A percentile compares a stretch with the other conserved stretches of the same genome.
These are phyloP conservation scores for Chrysogorgia sp. DNA, from an alignment of 92 coral and sea anemone genomes.

Conservation along the genomic window DNA sequence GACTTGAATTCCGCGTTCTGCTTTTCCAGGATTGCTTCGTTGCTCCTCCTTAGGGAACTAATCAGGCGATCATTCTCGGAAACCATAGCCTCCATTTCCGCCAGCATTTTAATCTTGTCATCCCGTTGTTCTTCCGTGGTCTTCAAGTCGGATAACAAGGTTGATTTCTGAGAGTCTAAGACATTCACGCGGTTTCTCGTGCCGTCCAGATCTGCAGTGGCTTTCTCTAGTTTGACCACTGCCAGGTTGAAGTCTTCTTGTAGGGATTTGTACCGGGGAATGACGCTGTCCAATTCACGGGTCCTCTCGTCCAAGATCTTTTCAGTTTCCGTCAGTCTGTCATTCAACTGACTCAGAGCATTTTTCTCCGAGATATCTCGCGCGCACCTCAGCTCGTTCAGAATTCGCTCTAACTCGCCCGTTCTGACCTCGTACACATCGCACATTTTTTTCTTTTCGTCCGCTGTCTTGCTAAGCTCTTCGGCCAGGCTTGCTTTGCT, in stretches of 20 bases:
- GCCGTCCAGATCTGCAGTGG: constrained; percentile 53
- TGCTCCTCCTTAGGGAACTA: background rate
- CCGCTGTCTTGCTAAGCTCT: background rate
- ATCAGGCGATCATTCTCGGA: background rate
- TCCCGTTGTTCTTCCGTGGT: background rate
- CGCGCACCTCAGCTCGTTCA: background rate
- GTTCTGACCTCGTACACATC: background rate
- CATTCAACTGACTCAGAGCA: background rate
- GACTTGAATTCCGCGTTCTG: constrained; percentile 55
- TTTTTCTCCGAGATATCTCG: background rate
- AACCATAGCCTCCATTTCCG: background rate
- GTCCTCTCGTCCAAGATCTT: background rate
- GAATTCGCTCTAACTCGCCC: background rate
- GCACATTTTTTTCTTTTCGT: background rate
- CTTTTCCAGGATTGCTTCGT: constrained; percentile 34
- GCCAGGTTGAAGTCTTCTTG: constrained; percentile 54
- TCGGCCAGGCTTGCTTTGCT: background rate
- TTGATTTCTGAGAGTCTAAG: background rate
- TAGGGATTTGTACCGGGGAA: background rate
- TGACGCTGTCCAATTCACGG: background rate
- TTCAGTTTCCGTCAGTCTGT: background rate
- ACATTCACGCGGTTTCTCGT: background rate
- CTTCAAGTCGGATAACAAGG: background rate
- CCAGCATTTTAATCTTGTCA: background rate
- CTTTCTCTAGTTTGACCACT: constrained; percentile 64